Evolutionary conservation across 2,797 vertebrate genomes (phyloP).

Genomic region (Sebastes wilsoni): DNA sequence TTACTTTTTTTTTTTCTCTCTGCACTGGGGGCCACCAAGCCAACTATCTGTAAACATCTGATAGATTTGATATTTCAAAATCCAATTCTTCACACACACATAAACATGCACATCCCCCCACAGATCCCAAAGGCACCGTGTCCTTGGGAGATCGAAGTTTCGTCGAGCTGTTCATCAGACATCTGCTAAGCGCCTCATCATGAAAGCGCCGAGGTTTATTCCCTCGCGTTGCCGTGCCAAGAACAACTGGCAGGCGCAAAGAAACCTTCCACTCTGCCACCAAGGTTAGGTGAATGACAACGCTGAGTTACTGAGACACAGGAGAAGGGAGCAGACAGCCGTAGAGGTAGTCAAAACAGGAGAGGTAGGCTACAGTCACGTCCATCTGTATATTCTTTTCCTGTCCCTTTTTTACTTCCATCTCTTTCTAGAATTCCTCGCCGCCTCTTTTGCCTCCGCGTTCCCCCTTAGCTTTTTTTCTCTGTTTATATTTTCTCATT

Average conservation of each 20-base stretch:
- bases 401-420: conserved; percentile 2
- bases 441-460: neutral
- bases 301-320: conserved; percentile 61
- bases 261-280: conserved; percentile 74
- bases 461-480: neutral
- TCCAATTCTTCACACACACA: conserved; percentile 16
- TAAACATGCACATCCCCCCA: conserved; percentile 44
- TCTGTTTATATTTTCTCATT: conserved; percentile 7
- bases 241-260: conserved; percentile 75
- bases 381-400: conserved; percentile 9
- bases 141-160: conserved; percentile 73
- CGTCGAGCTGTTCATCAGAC: conserved; percentile 72
- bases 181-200: conserved; percentile 78
- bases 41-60: conserved; percentile 30
- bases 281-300: conserved; percentile 80
- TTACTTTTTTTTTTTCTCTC: neutral
- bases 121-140: conserved; percentile 48
- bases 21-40: neutral
- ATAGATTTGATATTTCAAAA: conserved; percentile 27
- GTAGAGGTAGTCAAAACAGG: conserved; percentile 29
- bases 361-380: conserved; percentile 13
- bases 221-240: conserved; percentile 68
- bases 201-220: conserved; percentile 73
- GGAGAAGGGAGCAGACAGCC: conserved; percentile 41
- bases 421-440: conserved; percentile 4